Evolutionary conservation across 2,888 invertebrate genomes (phyloP), one percentile per base, ranked within the genome.

Genomic region (Diplolepis rosae): DNA sequence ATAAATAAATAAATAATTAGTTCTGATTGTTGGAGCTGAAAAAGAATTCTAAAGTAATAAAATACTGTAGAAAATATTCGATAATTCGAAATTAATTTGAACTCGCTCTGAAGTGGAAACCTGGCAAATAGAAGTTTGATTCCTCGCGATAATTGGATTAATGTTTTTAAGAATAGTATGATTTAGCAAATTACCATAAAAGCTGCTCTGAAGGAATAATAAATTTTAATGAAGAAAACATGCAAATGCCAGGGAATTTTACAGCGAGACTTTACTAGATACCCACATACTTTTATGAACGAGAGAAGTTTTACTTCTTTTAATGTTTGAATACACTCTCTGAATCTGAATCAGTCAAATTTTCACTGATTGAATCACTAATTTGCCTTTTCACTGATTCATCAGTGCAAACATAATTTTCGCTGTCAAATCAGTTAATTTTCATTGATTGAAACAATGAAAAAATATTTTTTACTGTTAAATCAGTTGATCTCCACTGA

Each of bases 131-230:
- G 15, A 7, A 30, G 54, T 54, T 9, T 15, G 30, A 39, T 39
- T 39, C 39, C n/a, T n/a, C 3, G 22, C 9, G 9, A 48, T 48
- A 48, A 48, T 48, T 6, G 48, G 22, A 48, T 48, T 18, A 22
- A 11, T 11, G 7, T 11, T 11, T 27, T 30, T 54, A 54, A 54
- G 18, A 54, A 54, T 30, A 54, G 28, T 13, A 54, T 30, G 52
- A 54, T 54, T 54, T 54, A 54, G 30, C 28, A 9, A 54, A 54
- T 30, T 1, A 54, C 15, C 30, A 7, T 54, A 32, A 54, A 54
- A 54, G 30, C 30, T 54, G n/a, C 28, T 27, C 27, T 51, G 54
- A 30, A 54, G 30, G 54, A 54, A 54, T 54, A 28, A 54, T 54
- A 54, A 54, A 54, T 54, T 54, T 54, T 15, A 27, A 28, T 52